Conservation (phyloP, 2,113 vertebrate species). For the Mirounga angustirostris region DNA sequence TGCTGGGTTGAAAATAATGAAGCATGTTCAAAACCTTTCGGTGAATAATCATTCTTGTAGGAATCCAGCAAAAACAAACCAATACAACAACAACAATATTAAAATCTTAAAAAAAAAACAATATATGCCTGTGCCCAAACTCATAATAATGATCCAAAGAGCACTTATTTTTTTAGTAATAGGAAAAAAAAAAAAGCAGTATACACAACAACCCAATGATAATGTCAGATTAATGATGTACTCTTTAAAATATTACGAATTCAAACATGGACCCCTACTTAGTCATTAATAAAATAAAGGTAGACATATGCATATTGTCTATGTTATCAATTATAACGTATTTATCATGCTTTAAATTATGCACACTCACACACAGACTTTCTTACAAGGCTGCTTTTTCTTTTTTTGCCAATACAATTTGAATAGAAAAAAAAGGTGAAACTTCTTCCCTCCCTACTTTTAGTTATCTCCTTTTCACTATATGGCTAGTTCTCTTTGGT, state of each 20-base stretch:
- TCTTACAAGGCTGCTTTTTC: not conserved
- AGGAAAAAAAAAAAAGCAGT: not conserved
- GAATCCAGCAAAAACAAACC: not conserved
- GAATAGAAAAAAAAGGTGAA: not conserved
- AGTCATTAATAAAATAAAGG: not conserved
- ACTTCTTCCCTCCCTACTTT: not conserved
- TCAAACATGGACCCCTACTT: not conserved
- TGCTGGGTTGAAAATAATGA: not conserved
- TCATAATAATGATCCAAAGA: not conserved
- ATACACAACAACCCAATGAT: not conserved
- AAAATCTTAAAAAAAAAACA: not conserved
- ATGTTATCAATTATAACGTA: not conserved
- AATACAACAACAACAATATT: not conserved
- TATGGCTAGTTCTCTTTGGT: not conserved
- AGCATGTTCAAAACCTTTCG: not conserved
- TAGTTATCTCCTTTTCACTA: not conserved
- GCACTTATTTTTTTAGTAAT: not conserved
- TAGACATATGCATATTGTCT: not conserved
- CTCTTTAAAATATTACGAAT: not conserved
- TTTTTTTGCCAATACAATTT: conserved; percentile 7
- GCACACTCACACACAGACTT: not conserved
- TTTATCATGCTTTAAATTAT: not conserved
- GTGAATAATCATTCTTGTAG: not conserved
- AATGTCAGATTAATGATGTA: not conserved
- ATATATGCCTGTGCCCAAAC: not conserved